A percentile compares a stretch with the other conserved stretches of the same genome.
Evolutionary conservation across 2,113 vertebrate species (phyloP).

Genomic region (Nycticryphes semicollaris): DNA sequence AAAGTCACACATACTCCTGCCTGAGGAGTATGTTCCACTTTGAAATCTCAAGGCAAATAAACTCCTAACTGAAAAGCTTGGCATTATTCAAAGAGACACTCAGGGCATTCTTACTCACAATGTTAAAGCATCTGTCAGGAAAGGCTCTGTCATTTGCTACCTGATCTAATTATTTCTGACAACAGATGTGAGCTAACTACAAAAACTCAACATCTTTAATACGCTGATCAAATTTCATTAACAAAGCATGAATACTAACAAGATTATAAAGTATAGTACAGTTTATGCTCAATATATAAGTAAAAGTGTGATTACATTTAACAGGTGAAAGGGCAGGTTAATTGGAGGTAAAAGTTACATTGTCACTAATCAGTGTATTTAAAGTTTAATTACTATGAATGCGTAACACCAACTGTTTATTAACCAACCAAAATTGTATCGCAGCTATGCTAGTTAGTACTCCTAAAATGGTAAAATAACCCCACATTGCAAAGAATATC

Average conservation of each 20-base stretch:
- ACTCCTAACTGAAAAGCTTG: conserved; percentile 4
- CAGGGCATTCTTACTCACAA: neutral
- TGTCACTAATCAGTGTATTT: neutral
- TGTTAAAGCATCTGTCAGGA: conserved; percentile 38
- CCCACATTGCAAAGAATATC: neutral
- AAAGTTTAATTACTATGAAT: neutral
- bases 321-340: conserved; percentile 31
- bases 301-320: neutral
- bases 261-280: conserved; percentile 15
- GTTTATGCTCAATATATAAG: neutral
- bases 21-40: neutral
- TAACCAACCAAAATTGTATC: neutral
- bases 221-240: conserved; percentile 52
- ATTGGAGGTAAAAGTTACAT: neutral
- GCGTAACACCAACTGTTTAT: neutral
- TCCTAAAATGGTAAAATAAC: neutral
- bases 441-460: neutral
- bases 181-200: conserved; percentile 27
- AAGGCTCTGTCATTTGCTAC: conserved; percentile 31
- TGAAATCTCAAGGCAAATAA: conserved; percentile 23
- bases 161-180: conserved; percentile 62
- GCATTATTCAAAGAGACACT: conserved; percentile 24
- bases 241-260: conserved; percentile 43
- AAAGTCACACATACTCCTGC: neutral
- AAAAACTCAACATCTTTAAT: conserved; percentile 15